phyloP scores from a whole-genome alignment of 2,888 invertebrate species.

The Molanna angustata region DNA sequence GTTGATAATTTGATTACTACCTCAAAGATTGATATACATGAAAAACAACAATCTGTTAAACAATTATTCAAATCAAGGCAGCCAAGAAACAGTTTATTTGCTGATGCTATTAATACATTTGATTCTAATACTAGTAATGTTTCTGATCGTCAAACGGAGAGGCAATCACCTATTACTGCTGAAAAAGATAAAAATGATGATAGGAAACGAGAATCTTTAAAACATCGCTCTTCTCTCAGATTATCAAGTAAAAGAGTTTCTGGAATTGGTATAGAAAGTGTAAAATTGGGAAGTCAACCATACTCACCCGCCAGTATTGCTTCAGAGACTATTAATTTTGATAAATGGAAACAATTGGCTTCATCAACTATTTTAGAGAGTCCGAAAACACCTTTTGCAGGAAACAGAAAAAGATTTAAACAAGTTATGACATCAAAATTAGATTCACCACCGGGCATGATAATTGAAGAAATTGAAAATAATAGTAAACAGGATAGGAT shows the following conservation, averaged over 20 bases:
- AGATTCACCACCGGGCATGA: conserved; percentile 12
- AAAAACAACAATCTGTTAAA: background rate
- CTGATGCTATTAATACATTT: background rate
- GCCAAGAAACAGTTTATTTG: background rate
- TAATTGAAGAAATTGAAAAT: conserved; percentile 17
- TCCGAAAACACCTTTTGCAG: conserved; percentile 39
- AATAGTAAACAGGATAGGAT: too few relatives aligned
- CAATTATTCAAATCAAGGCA: background rate
- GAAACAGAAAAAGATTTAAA: conserved; percentile 28
- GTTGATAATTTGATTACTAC: background rate
- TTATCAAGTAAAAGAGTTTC: too few relatives aligned
- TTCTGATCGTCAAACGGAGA: background rate
- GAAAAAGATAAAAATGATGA: too few relatives aligned
- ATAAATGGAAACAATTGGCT: conserved; percentile 46
- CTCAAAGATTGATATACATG: background rate
- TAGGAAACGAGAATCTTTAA: background rate
- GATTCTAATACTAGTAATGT: background rate
- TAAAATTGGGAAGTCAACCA: conserved; percentile 33
- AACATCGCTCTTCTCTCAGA: conserved; percentile 1
- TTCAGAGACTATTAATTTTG: conserved; percentile 44
- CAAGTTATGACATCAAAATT: background rate
- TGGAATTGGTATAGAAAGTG: too few relatives aligned
- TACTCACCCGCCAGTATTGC: conserved; percentile 42
- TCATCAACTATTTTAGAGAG: conserved; percentile 50
- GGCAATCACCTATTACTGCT: too few relatives aligned